Evolutionary conservation across 2,888 invertebrate genomes (phyloP), one percentile per base, ranked within the genome.

Genomic region (Dryomyza anilis): DNA sequence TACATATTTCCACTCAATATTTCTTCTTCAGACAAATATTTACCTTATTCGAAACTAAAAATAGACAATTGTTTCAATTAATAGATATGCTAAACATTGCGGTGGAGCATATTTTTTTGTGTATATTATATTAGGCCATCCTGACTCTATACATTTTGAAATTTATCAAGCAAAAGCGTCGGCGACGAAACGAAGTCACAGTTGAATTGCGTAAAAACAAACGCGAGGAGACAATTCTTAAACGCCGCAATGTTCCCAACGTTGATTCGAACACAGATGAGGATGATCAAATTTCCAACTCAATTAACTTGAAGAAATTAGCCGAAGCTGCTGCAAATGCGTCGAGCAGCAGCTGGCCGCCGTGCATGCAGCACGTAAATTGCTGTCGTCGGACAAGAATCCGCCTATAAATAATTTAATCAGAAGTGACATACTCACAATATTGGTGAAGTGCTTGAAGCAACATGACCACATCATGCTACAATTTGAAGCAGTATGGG

Each of bases 81-180:
- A n/a, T n/a, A n/a, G n/a, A n/a, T n/a, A n/a, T n/a, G n/a, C n/a
- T n/a, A n/a, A n/a, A n/a, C n/a, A n/a, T n/a, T n/a, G n/a, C n/a
- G n/a, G n/a, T n/a, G n/a, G n/a, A n/a, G n/a, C n/a, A n/a, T n/a
- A n/a, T n/a, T n/a, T n/a, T n/a, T n/a, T n/a, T n/a, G n/a, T n/a
- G n/a, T n/a, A n/a, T n/a, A n/a, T n/a, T n/a, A n/a, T n/a, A n/a
- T n/a, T n/a, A n/a, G n/a, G n/a, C n/a, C n/a, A n/a, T n/a, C n/a
- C n/a, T n/a, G n/a, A n/a, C n/a, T n/a, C n/a, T n/a, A n/a, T n/a
- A n/a, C n/a, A n/a, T n/a, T n/a, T n/a, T n/a, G n/a, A n/a, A n/a
- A n/a, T n/a, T n/a, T n/a, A n/a, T n/a, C n/a, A n/a, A 95, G 95
- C 95, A 98, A 87, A 96, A 98, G 96, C 90, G 98, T 85, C 91